Base-by-base conservation (phyloP, 2,888 invertebrate genomes). In the Desoria tigrina region DNA sequence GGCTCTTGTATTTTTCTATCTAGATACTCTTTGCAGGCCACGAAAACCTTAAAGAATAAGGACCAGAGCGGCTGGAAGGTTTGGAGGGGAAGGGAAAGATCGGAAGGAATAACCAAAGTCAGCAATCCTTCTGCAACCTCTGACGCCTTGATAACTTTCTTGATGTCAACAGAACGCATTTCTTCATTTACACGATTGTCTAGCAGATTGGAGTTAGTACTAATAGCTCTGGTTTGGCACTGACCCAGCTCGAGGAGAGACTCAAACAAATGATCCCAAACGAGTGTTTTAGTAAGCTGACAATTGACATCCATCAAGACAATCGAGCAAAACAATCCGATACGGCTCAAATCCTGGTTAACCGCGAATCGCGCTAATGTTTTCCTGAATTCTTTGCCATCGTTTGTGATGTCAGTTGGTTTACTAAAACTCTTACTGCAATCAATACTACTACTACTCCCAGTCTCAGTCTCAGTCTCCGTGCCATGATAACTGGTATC, bases 1-100 rank as follows among this genome's bases (percentile, higher is more conserved):
- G 69, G 68, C 54, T 72, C 72, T 28, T 72, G 72, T 14, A 72
- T 62, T 42, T 54, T 57, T 49, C 61, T 72, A 37, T 59, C 61
- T 18, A 69, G 57, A 61, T 71, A 73, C 18, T 53, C 60, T 56
- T 69, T 63, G 61, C 69, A 71, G 18, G 66, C 51, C 49, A 66
- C 63, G 53, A 69, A 66, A 49, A 71, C 55, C 58, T 69, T 64
- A 23, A 73, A 51, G 2, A 68, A 63, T 4, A 63, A 27, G 32
- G 66, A 57, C 71, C 71, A 73, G 42, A 69, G 39, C 42, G 67
- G 62, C 32, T 68, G 66, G 18, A 71, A 68, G 18, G 21, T 21
- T 21, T 61, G 51, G 16, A 70, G 55, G 23, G 70, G 67, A 28
- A 68, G 39, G 4, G 53, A 61, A 54, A 61, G 21, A 45, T 42